Evolutionary conservation across 2,888 invertebrate species (phyloP), one percentile per base, ranked within the genome.

Genomic region (Eurytoma californica): DNA sequence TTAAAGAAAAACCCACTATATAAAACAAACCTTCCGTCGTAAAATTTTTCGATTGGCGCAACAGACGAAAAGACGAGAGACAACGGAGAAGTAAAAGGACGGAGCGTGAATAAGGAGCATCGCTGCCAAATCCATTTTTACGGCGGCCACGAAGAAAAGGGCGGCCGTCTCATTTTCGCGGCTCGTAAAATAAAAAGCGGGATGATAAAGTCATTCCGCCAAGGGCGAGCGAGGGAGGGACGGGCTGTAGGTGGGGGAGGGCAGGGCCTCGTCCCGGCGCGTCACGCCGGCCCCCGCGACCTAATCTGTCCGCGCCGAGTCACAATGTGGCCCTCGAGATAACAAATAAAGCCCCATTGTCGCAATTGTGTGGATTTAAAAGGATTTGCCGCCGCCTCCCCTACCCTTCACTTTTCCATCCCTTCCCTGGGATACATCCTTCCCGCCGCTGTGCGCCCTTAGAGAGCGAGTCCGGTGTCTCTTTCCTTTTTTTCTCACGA

Each of bases 311-410:
- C 90, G 88, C 65, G 61, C 65, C 88, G 88, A 89, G 87, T 90
- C 90, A 90, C 90, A 90, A 90, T 90, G 90, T 90, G 90, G 90
- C 90, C 90, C 89, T 90, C 90, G 90, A 90, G 90, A 90, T 90
- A 90, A 90, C 90, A 90, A 90, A 90, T 90, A 90, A 90, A 90
- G 90, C 90, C 88, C 90, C 88, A 90, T 90, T 90, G 90, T 90
- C 90, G 89, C 90, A 90, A 90, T 90, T 90, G 90, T 90, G 90
- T 90, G 90, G 90, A 90, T 90, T 90, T 90, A 90, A 90, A 90
- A 90, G 90, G 90, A 90, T 90, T 90, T 90, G 88, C 88, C 85
- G 88, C 87, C 84, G 85, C 82, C 84, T 83, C 83, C 83, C 82
- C n/a, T n/a, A 84, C 81, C 84, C 84, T 83, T 83, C 24, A 66